A percentile compares a stretch with the other conserved stretches of the same genome.
These are phyloP conservation scores for Tragelaphus eurycerus DNA, from an alignment of 2,797 vertebrate genomes.

Conservation along the genomic window DNA sequence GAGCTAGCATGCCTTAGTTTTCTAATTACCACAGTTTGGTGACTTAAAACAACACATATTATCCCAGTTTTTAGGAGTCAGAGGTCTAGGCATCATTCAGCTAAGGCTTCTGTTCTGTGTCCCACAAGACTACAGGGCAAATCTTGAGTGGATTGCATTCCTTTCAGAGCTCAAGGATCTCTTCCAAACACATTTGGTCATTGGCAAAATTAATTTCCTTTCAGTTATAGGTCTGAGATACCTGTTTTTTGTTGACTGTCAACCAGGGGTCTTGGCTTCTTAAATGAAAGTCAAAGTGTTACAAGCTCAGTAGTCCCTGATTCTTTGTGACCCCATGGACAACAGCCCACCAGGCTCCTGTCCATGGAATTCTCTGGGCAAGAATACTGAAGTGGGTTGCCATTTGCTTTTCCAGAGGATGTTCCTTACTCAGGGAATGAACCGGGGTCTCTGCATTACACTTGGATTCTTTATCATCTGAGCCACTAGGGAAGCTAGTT, in stretches of 20 bases:
- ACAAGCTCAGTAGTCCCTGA: neutral
- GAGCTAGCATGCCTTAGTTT: neutral
- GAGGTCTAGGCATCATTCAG: neutral
- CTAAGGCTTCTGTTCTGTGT: neutral
- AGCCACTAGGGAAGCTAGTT: neutral
- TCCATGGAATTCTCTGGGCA: neutral
- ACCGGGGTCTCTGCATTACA: neutral
- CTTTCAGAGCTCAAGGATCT: neutral
- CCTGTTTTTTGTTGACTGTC: neutral
- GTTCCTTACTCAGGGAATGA: neutral
- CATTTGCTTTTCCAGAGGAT: neutral
- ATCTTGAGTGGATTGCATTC: neutral
- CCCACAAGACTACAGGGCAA: neutral
- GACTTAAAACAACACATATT: neutral
- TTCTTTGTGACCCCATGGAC: neutral
- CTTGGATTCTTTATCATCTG: neutral
- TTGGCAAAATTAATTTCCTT: neutral
- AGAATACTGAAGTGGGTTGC: neutral
- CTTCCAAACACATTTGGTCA: neutral
- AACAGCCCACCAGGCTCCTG: neutral
- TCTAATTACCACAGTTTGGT: neutral
- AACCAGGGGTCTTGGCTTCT: neutral
- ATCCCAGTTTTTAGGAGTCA: neutral
- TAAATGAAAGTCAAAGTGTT: neutral
- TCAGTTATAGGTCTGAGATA: neutral